Evolutionary conservation across 2,888 invertebrate genomes (phyloP).

Genomic region (Thecophora atra): DNA sequence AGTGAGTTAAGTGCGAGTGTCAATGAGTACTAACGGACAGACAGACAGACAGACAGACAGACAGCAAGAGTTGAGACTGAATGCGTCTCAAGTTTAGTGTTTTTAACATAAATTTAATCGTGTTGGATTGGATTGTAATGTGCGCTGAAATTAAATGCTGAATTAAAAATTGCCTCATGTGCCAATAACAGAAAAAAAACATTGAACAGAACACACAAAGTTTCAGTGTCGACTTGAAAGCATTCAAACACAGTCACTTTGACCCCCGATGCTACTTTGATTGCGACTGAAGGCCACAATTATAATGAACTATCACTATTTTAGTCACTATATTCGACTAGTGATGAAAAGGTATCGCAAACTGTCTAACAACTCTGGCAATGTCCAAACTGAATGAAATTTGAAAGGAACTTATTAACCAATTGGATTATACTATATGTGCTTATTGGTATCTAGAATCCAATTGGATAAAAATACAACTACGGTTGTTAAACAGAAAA

Average conservation of each 20-base stretch:
- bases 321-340: background rate
- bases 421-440: no score
- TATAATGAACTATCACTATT: background rate
- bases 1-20: background rate
- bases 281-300: constrained; percentile 8
- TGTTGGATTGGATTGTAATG: constrained; percentile 4
- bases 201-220: constrained; percentile 1
- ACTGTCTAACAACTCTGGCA: no score
- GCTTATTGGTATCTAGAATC: no score
- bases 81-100: no score
- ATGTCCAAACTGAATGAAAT: no score
- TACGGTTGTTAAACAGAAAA: no score
- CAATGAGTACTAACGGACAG: no score
- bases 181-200: background rate
- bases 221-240: constrained; percentile 22
- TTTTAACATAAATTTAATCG: background rate
- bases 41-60: constrained; percentile 2
- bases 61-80: background rate
- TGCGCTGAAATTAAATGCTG: constrained; percentile 12
- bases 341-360: no score
- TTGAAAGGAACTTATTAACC: no score
- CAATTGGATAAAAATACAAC: no score
- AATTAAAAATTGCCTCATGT: constrained; percentile 25
- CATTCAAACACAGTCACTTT: background rate
- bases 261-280: background rate